These are phyloP conservation scores for Mormyrus proboscirostris DNA, from an alignment of 2,797 vertebrate species.

Conservation along the genomic window DNA sequence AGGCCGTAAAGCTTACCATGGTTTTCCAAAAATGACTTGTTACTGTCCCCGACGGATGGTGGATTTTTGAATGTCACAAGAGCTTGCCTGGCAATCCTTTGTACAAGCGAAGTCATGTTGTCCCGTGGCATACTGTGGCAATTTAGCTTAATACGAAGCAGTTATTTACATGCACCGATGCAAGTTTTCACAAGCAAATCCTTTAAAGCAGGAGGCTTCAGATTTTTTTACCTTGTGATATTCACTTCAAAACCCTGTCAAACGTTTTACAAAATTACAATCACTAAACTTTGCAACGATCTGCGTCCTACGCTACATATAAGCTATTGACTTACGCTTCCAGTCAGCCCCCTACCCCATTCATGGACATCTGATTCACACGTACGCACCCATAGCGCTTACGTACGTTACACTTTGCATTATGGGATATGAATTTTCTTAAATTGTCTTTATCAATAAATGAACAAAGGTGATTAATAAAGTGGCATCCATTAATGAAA, in stretches of 20 bases:
- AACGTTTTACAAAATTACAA: neutral
- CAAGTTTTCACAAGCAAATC: neutral
- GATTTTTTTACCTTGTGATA: constrained; percentile 37
- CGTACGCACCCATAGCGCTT: constrained; percentile 48
- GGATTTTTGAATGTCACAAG: constrained; percentile 69
- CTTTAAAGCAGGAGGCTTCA: neutral
- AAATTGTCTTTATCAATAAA: neutral
- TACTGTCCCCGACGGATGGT: constrained; percentile 44
- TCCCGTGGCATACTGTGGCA: constrained; percentile 64
- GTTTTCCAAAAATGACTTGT: constrained; percentile 66
- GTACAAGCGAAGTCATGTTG: constrained; percentile 79
- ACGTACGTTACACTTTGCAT: constrained; percentile 32
- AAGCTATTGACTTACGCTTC: neutral
- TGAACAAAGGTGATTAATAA: neutral
- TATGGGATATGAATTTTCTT: constrained; percentile 53
- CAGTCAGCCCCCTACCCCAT: constrained; percentile 38
- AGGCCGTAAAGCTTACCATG: constrained; percentile 67
- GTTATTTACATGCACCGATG: neutral
- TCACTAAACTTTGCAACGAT: neutral
- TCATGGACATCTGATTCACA: constrained; percentile 48
- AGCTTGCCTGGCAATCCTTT: constrained; percentile 83
- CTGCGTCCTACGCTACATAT: neutral
- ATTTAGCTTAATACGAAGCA: neutral
- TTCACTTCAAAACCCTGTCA: constrained; percentile 1
- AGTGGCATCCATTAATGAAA: neutral